Percentiles rank a stretch among this genome's conserved stretches.
phyloP scores from a whole-genome alignment of 2,888 invertebrate genomes.

The Apocheima hispidaria region DNA sequence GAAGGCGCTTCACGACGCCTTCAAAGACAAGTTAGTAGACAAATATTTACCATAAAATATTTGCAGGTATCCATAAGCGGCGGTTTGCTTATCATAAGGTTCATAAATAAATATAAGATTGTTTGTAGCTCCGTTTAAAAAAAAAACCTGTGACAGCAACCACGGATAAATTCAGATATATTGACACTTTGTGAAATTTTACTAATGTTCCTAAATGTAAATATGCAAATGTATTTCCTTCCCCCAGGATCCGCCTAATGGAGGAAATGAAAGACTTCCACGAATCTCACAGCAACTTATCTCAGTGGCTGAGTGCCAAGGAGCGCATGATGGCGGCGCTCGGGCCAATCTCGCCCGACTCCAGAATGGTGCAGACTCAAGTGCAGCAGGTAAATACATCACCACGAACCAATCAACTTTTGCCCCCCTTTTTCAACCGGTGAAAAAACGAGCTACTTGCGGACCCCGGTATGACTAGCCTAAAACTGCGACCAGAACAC shows the following conservation, averaged over 20 bases:
- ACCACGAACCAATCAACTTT: not conserved
- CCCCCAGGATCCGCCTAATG: constrained; percentile 88
- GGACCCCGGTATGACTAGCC: too few species aligned
- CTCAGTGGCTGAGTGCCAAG: constrained; percentile 96
- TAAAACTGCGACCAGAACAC: too few species aligned
- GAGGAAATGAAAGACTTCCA: constrained; percentile 97
- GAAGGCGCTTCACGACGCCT: constrained; percentile 94
- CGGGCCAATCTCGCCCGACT: constrained; percentile 98
- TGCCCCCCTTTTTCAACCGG: too few species aligned
- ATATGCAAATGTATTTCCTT: not conserved
- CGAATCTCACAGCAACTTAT: constrained; percentile 94
- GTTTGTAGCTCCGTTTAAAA: too few species aligned
- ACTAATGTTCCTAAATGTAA: not conserved
- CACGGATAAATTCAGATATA: too few species aligned
- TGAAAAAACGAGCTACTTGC: too few species aligned
- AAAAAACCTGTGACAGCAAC: too few species aligned
- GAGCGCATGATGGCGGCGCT: constrained; percentile 98
- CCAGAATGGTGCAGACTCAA: constrained; percentile 97
- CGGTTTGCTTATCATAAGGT: too few species aligned
- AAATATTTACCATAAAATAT: too few species aligned
- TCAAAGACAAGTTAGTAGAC: constrained; percentile 87
- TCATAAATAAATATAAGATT: too few species aligned
- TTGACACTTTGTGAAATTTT: too few species aligned
- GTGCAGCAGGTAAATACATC: constrained; percentile 90
- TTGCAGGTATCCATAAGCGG: too few species aligned